Base-by-base conservation (phyloP, 2,888 invertebrate genomes). In the Pseudanteris insignis region DNA sequence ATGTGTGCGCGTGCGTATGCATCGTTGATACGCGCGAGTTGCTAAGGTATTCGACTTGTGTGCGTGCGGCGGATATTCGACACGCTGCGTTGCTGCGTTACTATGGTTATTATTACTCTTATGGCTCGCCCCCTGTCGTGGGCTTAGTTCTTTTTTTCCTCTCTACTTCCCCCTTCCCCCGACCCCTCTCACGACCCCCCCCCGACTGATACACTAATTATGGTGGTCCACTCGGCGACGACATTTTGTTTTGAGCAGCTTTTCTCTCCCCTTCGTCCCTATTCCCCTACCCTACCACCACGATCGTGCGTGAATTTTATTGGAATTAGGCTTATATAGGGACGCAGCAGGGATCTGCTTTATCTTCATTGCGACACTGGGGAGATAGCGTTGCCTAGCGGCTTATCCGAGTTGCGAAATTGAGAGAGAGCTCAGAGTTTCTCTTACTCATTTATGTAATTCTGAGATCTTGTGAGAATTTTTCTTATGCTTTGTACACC, bases 241-340 rank as follows among this genome's bases (percentile, higher is more conserved):
- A 78, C 79, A 79, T 79, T 79, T 79, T 79, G 78, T 79, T 78
- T 72, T 64, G 67, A 11, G 11, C 38, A 32, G 25, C 13, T 38
- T 24, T 46, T 21, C 9, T 9, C 26, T 21, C 29, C 14, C 10
- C 30, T 11, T 14, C 9, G 4, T 25, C 37, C 9, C 24, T 9
- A 10, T 36, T 18, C 32, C 43, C 43, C 26, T 15, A 2, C 33
- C 33, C 13, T 21, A 5, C 9, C 36, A 7, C 29, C 29, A 47
- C 21, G 14, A 37, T 37, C 18, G 47, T 46, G 14, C 44, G 15
- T 44, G 26, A 32, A 30, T 12, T 44, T 44, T 13, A 26, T 6
- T 29, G 8, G 15, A 40, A 28, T 37, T n/a, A 10, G 25, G 28
- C 13, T 33, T 30, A 26, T 25, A 26, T 38, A 28, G 8, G 2